phyloP scores from a whole-genome alignment of 2,797 vertebrate species.

The Telmatherina bonti region DNA sequence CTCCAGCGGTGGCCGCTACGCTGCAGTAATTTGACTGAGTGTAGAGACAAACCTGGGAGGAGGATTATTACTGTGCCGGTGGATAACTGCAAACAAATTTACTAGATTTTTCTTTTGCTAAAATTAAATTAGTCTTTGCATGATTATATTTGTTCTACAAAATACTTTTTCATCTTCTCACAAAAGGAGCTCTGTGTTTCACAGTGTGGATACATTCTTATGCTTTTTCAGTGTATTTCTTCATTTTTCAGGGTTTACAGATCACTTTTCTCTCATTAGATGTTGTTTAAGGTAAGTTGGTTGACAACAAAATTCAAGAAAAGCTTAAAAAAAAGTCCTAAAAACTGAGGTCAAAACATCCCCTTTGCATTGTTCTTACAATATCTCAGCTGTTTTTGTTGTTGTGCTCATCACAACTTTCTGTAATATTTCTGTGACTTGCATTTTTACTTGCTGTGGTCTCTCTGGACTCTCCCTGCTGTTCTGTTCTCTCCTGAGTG shows the following conservation, averaged over 20 bases:
- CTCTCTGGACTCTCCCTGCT: no score
- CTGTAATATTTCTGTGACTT: no score
- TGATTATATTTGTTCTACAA: conserved; percentile 14
- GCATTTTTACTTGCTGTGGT: no score
- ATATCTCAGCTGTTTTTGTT: no score
- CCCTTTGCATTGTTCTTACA: no score
- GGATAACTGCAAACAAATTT: conserved; percentile 12
- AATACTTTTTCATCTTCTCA: neutral
- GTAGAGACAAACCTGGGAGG: neutral
- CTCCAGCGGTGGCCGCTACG: neutral
- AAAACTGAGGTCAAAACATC: no score
- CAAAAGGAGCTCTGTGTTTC: neutral
- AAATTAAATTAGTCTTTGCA: conserved; percentile 24
- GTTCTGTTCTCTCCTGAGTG: no score
- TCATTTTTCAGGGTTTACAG: neutral
- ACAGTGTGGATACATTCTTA: neutral
- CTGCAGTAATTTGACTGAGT: conserved; percentile 7
- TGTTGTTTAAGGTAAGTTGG: neutral
- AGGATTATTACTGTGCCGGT: conserved; percentile 22
- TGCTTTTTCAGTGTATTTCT: conserved; percentile 5
- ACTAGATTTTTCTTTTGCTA: conserved; percentile 10
- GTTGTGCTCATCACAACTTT: no score
- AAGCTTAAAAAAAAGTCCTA: neutral
- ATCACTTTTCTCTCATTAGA: neutral
- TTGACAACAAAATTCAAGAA: neutral